phyloP scores from a whole-genome alignment of 1,140 invertebrate species.

The Pseudomyrmex pallidus region DNA sequence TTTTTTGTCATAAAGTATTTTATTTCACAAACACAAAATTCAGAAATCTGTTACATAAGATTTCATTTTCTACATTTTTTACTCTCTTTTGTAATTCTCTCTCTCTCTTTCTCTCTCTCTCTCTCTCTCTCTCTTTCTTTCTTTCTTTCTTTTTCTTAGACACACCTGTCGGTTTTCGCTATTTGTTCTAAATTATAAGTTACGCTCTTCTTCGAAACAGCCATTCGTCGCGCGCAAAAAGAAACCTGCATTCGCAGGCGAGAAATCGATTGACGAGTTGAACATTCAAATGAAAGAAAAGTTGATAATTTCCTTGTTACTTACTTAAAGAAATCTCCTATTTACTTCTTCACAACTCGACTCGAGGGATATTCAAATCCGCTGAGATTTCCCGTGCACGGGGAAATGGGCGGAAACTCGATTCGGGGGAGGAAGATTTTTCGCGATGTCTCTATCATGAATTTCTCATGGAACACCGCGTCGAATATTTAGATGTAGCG shows the following conservation, averaged over 20 bases:
- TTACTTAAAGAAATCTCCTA: constrained; percentile 47
- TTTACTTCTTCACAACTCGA: constrained; percentile 42
- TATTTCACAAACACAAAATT: background rate
- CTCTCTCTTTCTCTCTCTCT: too few relatives aligned
- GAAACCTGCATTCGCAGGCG: background rate
- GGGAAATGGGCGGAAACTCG: constrained; percentile 42
- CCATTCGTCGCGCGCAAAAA: background rate
- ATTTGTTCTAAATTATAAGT: background rate
- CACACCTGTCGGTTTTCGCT: too few relatives aligned
- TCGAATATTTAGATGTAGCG: constrained; percentile 50
- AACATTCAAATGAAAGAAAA: constrained; percentile 49
- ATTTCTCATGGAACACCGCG: constrained; percentile 52
- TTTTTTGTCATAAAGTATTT: background rate
- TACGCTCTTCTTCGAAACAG: background rate
- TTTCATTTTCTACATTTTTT: background rate
- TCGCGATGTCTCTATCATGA: constrained; percentile 51
- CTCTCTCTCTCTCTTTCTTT: too few relatives aligned
- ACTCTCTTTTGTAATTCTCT: background rate
- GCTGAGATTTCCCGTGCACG: constrained; percentile 28
- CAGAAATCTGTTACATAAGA: background rate
- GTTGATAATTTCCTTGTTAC: constrained; percentile 46
- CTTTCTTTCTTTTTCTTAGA: too few relatives aligned
- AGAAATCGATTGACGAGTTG: constrained; percentile 38
- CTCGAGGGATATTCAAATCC: constrained; percentile 46
- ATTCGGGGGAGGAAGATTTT: constrained; percentile 46